Conservation (phyloP, 2,888 invertebrate genomes). For the Elmis aenea region DNA sequence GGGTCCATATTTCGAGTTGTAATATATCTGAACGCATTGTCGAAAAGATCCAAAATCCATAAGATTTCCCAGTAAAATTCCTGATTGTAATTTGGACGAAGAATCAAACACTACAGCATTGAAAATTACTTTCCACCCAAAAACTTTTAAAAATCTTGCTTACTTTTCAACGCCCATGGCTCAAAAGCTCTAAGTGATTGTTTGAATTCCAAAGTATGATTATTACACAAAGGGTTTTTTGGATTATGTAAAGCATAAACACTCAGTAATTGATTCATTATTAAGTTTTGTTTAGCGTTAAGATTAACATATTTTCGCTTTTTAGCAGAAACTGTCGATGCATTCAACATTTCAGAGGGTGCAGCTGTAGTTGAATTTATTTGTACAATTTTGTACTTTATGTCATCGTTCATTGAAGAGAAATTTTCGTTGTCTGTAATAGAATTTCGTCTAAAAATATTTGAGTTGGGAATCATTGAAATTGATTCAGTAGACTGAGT, state of each 20-base stretch:
- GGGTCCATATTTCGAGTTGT: constrained; percentile 25
- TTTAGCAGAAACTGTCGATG: too few species aligned
- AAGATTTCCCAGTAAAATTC: constrained; percentile 45
- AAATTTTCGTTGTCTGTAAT: too few species aligned
- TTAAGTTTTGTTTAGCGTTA: constrained; percentile 34
- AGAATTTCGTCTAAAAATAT: too few species aligned
- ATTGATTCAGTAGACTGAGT: too few species aligned
- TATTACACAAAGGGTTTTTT: constrained; percentile 29
- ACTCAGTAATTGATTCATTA: constrained; percentile 38
- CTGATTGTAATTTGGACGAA: constrained; percentile 47
- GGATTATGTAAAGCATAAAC: constrained; percentile 31
- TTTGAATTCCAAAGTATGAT: constrained; percentile 34
- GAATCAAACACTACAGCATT: constrained; percentile 48
- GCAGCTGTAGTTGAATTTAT: too few species aligned
- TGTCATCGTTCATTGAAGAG: too few species aligned
- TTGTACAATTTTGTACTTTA: too few species aligned
- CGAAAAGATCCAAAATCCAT: constrained; percentile 47
- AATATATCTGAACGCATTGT: constrained; percentile 40
- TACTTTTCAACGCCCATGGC: constrained; percentile 40
- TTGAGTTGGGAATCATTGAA: too few species aligned
- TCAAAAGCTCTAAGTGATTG: constrained; percentile 32
- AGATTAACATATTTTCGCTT: constrained; percentile 29
- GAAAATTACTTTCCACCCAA: background rate
- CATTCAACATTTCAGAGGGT: too few species aligned
- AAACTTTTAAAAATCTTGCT: too few species aligned